Evolutionary conservation across 2,888 invertebrate species (phyloP).

Genomic region (Hemistola chrysoprasaria): DNA sequence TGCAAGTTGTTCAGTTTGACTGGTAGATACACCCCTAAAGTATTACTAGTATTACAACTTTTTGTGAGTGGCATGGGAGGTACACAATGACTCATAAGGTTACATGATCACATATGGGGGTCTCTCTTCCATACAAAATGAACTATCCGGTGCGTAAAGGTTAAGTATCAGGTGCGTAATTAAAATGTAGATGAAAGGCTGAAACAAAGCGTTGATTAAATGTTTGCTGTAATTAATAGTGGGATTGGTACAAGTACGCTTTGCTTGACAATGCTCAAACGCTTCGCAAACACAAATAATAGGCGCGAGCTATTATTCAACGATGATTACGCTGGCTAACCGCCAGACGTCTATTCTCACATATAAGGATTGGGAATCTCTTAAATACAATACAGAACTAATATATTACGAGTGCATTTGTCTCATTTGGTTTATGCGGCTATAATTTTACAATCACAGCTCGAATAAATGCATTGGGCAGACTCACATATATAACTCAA

Average conservation of each 20-base stretch:
- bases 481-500: too few species aligned
- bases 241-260: slow-evolving; percentile 40
- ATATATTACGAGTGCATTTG: slow-evolving; percentile 8
- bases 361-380: slow-evolving; percentile 11
- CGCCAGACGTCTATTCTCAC: slow-evolving; percentile 43
- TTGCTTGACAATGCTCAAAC: slow-evolving; percentile 44
- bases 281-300: slow-evolving; percentile 49
- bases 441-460: too few species aligned
- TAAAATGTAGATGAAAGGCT: background rate
- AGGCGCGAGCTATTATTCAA: slow-evolving; percentile 51
- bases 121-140: too few species aligned
- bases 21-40: too few species aligned
- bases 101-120: too few species aligned
- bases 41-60: too few species aligned
- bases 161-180: background rate
- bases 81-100: too few species aligned
- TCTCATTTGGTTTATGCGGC: slow-evolving; percentile 8
- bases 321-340: slow-evolving; percentile 54
- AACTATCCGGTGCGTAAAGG: too few species aligned
- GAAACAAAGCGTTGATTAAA: slow-evolving; percentile 1
- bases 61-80: too few species aligned
- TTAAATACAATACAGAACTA: slow-evolving; percentile 8
- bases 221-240: slow-evolving; percentile 34
- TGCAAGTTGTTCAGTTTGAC: too few species aligned
- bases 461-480: too few species aligned